Conservation (phyloP, 2,888 invertebrate genomes). For the Neoaliturus tenellus region DNA sequence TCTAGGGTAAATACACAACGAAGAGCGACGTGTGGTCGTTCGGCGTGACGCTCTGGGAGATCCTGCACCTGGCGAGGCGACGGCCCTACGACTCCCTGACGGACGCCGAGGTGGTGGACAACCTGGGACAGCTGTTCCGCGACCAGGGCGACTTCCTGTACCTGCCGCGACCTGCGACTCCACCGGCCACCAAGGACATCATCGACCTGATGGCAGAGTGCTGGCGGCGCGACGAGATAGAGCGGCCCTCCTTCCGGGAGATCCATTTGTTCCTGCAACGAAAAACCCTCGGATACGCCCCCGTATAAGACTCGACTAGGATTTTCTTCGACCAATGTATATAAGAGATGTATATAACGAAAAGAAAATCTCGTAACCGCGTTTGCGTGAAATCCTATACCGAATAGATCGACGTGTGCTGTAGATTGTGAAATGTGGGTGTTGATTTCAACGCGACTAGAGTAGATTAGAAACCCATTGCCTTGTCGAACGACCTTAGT, state of each 20-base stretch:
- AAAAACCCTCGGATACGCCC: constrained; percentile 73
- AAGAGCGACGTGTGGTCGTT: constrained; percentile 96
- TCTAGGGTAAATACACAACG: constrained; percentile 91
- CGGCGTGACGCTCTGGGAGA: constrained; percentile 92
- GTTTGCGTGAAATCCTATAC: too few relatives aligned
- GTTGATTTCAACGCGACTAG: constrained; percentile 37
- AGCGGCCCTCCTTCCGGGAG: constrained; percentile 77
- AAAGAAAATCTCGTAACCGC: not conserved
- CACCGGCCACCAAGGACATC: constrained; percentile 77
- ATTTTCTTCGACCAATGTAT: constrained; percentile 43
- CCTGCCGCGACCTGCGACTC: constrained; percentile 73
- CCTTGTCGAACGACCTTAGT: constrained; percentile 40
- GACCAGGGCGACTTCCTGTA: constrained; percentile 72
- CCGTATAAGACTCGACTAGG: constrained; percentile 55
- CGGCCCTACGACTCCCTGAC: constrained; percentile 86
- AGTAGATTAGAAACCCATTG: constrained; percentile 49
- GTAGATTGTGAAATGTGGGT: constrained; percentile 48
- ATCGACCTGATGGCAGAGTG: constrained; percentile 79
- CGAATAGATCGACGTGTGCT: constrained; percentile 44
- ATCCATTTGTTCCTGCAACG: constrained; percentile 78
- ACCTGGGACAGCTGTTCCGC: constrained; percentile 83
- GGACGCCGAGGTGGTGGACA: constrained; percentile 88
- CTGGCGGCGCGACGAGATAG: constrained; percentile 76
- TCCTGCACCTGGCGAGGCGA: constrained; percentile 85
- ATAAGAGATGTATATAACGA: constrained; percentile 35